These are phyloP conservation scores for Ceratina japonica DNA, from an alignment of 1,140 invertebrate species.

Conservation along the genomic window DNA sequence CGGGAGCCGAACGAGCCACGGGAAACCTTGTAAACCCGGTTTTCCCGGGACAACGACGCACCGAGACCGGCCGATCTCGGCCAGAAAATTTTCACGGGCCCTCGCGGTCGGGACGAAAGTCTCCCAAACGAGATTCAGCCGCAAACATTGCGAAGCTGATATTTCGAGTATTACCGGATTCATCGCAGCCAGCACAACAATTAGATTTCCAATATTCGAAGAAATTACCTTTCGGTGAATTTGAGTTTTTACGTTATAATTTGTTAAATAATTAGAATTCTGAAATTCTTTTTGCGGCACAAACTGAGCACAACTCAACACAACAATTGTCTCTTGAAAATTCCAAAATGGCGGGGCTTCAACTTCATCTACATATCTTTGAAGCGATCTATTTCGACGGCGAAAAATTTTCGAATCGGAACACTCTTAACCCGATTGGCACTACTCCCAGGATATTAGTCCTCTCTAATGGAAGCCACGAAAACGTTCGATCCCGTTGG, in stretches of 20 bases:
- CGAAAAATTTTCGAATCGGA: neutral
- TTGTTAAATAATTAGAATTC: too few species aligned
- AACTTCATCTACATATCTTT: too few species aligned
- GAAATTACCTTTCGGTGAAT: too few species aligned
- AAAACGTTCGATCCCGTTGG: conserved; percentile 15
- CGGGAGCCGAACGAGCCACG: conserved; percentile 5
- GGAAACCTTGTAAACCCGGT: neutral
- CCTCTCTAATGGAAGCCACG: conserved; percentile 17
- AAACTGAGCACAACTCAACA: too few species aligned
- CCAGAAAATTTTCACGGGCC: neutral
- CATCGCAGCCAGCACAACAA: too few species aligned
- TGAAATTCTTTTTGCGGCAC: too few species aligned
- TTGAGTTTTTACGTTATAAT: too few species aligned
- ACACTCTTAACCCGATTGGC: conserved; percentile 24
- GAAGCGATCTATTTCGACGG: neutral
- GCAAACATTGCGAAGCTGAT: neutral
- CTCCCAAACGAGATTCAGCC: neutral
- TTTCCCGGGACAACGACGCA: neutral
- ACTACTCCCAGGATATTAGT: conserved; percentile 22
- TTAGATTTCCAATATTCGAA: too few species aligned
- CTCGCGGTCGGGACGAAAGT: neutral
- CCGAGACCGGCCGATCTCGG: conserved; percentile 10
- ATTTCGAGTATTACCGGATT: neutral
- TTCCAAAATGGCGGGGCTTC: too few species aligned
- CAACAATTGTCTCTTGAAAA: too few species aligned